Base-by-base conservation (phyloP, 2,113 vertebrate genomes). In the Eurystomus gularis region DNA sequence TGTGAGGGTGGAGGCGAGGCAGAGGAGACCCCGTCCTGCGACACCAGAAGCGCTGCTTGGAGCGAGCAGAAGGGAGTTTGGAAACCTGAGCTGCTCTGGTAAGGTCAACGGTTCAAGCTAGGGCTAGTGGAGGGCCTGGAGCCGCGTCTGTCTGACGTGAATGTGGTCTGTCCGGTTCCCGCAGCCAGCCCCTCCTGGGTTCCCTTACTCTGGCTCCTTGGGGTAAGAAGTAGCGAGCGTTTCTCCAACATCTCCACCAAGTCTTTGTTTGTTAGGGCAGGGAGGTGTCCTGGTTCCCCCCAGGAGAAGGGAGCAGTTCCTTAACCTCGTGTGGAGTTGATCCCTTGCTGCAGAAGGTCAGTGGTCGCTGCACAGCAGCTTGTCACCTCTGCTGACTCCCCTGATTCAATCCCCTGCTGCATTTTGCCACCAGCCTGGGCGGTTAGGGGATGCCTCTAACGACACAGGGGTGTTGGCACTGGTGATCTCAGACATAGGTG, bases 401-500 rank as follows among this genome's bases (percentile, higher is more conserved):
- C 29, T 1, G 0, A 0, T 19, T 51, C 1, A 1, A 10, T 76
- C 39, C 37, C 31, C 8, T 40, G 29, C 31, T 39, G 37, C 25
- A 1, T 46, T 44, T 55, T 29, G 5, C 31, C 13, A 1, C 37
- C 26, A 49, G 4, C 23, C 55, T 7, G 19, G 14, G 26, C 35
- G 4, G 2, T 2, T 3, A 2, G 60, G 68, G 60, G 28, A 17
- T 35, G 13, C 57, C 26, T 0, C 1, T 44, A 35, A 17, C 3
- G 1, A 6, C 4, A 0, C 13, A 2, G 21, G 6, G 33, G 6
- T 35, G 26, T 51, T 51, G 5, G 19, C 1, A 3, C 42, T 35
- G 40, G 15, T n/a, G 35, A 13, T 42, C 66, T 6, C 31, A 1
- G 6, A 5, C 0, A 0, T 6, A 55, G 8, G 0, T 24, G 16